Evolutionary conservation across 2,888 invertebrate genomes (phyloP).

Genomic region (Cheilosia pagana): DNA sequence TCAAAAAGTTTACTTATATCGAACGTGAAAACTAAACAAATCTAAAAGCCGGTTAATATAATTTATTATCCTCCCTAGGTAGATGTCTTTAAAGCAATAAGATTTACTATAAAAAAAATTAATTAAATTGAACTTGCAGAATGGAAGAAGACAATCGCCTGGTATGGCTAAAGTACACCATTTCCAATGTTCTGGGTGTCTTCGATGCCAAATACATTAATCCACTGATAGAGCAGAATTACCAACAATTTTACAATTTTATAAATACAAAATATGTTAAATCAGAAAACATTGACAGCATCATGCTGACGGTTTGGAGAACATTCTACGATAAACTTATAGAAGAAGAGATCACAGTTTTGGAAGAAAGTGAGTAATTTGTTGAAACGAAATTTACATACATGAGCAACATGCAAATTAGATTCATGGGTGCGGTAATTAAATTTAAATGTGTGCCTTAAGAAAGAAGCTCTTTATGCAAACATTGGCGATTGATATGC

Average conservation of each 20-base stretch:
- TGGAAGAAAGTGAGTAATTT: constrained; percentile 88
- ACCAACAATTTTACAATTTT: constrained; percentile 85
- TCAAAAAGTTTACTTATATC: background rate
- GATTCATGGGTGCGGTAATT: background rate
- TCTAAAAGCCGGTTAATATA: background rate
- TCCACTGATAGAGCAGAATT: constrained; percentile 83
- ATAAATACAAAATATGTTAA: constrained; percentile 85
- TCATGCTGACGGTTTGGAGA: constrained; percentile 88
- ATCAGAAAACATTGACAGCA: constrained; percentile 84
- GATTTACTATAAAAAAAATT: background rate
- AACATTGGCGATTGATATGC: too few relatives aligned
- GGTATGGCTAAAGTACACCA: constrained; percentile 88
- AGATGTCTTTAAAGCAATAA: background rate
- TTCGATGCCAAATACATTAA: constrained; percentile 81
- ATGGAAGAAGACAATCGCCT: constrained; percentile 85
- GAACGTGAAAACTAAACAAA: background rate
- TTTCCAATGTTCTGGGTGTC: constrained; percentile 83
- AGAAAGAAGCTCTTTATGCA: too few relatives aligned
- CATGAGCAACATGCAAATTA: background rate
- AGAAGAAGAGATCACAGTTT: constrained; percentile 89
- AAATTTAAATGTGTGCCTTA: background rate
- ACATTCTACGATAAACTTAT: constrained; percentile 89
- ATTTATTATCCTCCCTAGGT: background rate
- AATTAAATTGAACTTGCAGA: background rate
- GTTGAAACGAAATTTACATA: background rate